Conservation (phyloP, 2,113 vertebrate genomes). For the Anser brachyrhynchus region DNA sequence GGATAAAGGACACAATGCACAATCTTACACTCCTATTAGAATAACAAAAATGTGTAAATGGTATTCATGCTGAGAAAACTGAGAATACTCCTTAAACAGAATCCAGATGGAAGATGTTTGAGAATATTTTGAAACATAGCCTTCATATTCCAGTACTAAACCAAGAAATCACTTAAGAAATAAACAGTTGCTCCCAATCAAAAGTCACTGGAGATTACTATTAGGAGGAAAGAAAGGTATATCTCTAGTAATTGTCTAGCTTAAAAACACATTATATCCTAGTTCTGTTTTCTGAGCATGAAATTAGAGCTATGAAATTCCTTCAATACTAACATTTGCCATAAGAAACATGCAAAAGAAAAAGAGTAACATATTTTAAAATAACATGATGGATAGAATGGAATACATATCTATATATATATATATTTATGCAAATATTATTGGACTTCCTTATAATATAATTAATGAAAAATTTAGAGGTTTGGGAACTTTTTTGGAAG, state of each 20-base stretch:
- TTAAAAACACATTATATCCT: not conserved
- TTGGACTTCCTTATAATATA: not conserved
- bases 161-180: not conserved
- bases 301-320: not conserved
- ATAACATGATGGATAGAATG: not conserved
- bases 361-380: not conserved
- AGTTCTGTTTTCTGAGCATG: not conserved
- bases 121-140: conserved; percentile 7
- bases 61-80: not conserved
- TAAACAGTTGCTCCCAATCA: not conserved
- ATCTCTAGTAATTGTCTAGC: not conserved
- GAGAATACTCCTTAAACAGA: not conserved
- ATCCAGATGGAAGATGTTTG: not conserved
- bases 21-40: conserved; percentile 1
- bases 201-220: not conserved
- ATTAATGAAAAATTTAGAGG: not conserved
- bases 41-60: conserved; percentile 32
- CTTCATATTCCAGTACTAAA: not conserved
- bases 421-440: not conserved
- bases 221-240: not conserved
- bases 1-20: not conserved
- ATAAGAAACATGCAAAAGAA: not conserved
- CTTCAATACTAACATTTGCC: not conserved
- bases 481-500: not conserved
- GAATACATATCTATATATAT: not conserved